Base-by-base conservation (phyloP, 2,888 invertebrate species). In the Junonia oenone region DNA sequence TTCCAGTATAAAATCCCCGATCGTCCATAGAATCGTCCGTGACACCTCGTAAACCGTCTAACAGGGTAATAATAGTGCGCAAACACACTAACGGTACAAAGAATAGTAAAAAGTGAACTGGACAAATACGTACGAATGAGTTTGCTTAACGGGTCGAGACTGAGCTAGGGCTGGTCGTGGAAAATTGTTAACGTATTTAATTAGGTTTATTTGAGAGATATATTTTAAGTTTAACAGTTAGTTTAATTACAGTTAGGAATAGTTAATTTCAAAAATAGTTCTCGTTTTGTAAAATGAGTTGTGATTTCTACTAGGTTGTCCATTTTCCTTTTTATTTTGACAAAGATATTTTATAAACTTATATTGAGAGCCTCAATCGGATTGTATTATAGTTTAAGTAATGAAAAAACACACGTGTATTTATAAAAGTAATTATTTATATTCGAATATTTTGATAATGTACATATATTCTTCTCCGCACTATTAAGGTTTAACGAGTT, bases 51-150 rank as follows among this genome's bases (percentile, higher is more conserved):
- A 63, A 64, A 64, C 64, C 62, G 64, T 65, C 63, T 72, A 74
- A 75, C 71, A 70, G 68, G 73, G 78, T 75, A 81, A 85, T 85
- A 86, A 83, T 83, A 75, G 76, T 78, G 76, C 72, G 81, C 78
- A 82, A 79, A 87, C 82, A 83, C 62, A 62, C 62, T 85, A 87
- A 87, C 88, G 88, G 86, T 79, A 82, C 72, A 66, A 63, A 65
- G 76, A 77, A 83, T 85, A 78, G 87, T 87, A 87, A 88, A 89
- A 89, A 88, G 82, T 85, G 75, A 83, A 84, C 87, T 85, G 79
- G 79, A 85, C 88, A 88, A 89, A 88, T 87, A 87, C 76, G 83
- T 76, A 74, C 75, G 74, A 74, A 78, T 84, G 77, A 76, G 83
- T 88, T 86, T 86, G 77, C 77, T 86, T 90, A 88, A 88, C 89